A percentile compares a stretch with the other conserved stretches of the same genome.
phyloP scores from a whole-genome alignment of 2,797 vertebrate genomes.

The Apogon hyalosoma region DNA sequence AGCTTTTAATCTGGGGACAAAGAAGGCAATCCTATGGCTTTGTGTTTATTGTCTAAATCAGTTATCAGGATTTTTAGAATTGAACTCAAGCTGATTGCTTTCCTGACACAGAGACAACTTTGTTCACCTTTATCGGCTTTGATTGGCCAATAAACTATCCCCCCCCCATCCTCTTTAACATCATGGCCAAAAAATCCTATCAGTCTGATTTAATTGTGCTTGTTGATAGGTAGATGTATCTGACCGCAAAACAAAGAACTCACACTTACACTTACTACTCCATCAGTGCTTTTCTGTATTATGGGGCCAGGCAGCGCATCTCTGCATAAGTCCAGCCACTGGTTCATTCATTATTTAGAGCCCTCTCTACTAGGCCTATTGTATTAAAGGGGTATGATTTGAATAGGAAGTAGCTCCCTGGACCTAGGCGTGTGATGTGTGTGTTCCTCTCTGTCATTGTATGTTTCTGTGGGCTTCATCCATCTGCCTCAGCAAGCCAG shows the following conservation, averaged over 20 bases:
- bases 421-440: slow-evolving; percentile 77
- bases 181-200: slow-evolving; percentile 49
- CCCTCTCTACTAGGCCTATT: slow-evolving; percentile 72
- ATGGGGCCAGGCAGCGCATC: slow-evolving; percentile 71
- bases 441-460: slow-evolving; percentile 80
- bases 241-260: slow-evolving; percentile 62
- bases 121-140: slow-evolving; percentile 67
- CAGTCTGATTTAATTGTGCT: slow-evolving; percentile 60
- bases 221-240: slow-evolving; percentile 46
- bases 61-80: slow-evolving; percentile 63
- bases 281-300: slow-evolving; percentile 68
- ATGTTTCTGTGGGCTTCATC: slow-evolving; percentile 81
- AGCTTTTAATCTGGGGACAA: slow-evolving; percentile 71
- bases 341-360: slow-evolving; percentile 83
- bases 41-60: slow-evolving; percentile 64
- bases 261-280: slow-evolving; percentile 67
- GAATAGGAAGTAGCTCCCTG: slow-evolving; percentile 80
- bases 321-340: slow-evolving; percentile 77
- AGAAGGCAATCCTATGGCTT: slow-evolving; percentile 36
- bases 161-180: slow-evolving; percentile 56
- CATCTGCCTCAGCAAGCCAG: slow-evolving; percentile 75
- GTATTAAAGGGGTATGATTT: slow-evolving; percentile 81
- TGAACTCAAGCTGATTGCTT: slow-evolving; percentile 68
- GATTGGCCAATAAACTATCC: slow-evolving; percentile 55
- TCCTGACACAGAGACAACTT: slow-evolving; percentile 42